Conservation (phyloP, 2,113 vertebrate species). For the Chaetorhynchus papuensis region DNA sequence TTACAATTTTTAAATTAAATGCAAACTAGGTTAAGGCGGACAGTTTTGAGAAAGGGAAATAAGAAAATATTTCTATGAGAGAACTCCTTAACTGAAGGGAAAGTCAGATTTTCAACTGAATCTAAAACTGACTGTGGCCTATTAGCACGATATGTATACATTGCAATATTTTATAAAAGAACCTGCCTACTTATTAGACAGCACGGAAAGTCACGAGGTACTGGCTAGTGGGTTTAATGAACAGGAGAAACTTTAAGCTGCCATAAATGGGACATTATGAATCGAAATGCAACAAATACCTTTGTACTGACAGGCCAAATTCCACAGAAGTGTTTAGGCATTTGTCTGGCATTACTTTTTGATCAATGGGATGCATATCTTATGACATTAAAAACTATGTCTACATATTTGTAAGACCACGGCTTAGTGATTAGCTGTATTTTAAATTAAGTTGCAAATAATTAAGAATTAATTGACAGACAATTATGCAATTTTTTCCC, state of each 20-base stretch:
- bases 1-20: not conserved
- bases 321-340: not conserved
- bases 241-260: not conserved
- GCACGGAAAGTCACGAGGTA: not conserved
- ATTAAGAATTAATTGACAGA: not conserved
- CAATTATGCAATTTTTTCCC: not conserved
- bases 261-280: not conserved
- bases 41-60: not conserved
- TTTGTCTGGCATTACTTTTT: not conserved
- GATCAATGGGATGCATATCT: not conserved
- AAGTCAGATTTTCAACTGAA: not conserved
- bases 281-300: not conserved
- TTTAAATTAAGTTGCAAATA: not conserved
- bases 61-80: not conserved
- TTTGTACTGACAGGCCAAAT: not conserved
- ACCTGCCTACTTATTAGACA: not conserved
- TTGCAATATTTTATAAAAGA: not conserved
- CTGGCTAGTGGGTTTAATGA: not conserved
- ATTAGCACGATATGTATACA: not conserved
- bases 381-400: not conserved
- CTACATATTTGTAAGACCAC: not conserved
- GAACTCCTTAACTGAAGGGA: not conserved
- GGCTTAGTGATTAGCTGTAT: not conserved
- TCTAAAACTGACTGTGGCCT: not conserved
- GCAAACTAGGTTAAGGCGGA: not conserved